phyloP scores from a whole-genome alignment of 2,888 invertebrate genomes.

The Leptinotarsa rubiginosa region DNA sequence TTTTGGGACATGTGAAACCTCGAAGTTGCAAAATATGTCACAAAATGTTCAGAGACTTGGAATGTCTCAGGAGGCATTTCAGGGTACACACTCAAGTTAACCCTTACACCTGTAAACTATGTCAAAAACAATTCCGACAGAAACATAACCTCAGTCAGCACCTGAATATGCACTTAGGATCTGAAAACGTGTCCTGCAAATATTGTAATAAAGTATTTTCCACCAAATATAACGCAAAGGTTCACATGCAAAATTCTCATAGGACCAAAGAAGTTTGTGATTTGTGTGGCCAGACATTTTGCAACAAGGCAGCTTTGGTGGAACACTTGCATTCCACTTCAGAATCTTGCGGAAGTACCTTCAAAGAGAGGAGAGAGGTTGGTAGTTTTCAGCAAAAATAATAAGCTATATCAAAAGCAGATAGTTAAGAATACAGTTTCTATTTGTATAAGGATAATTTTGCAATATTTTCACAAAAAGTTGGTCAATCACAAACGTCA shows the following conservation, averaged over 20 bases:
- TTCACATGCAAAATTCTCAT: slow-evolving; percentile 36
- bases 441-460: not conserved
- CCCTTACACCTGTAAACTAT: slow-evolving; percentile 38
- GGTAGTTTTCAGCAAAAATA: not conserved
- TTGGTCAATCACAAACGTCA: no score
- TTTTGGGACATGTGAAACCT: slow-evolving; percentile 27
- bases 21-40: slow-evolving; percentile 39
- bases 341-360: slow-evolving; percentile 17
- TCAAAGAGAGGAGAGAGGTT: slow-evolving; percentile 20
- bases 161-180: slow-evolving; percentile 27
- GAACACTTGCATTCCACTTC: slow-evolving; percentile 22
- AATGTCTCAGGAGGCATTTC: slow-evolving; percentile 32
- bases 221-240: slow-evolving; percentile 40
- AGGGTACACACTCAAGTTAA: slow-evolving; percentile 40
- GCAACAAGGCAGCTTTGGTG: slow-evolving; percentile 24
- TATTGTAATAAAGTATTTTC: slow-evolving; percentile 37
- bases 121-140: slow-evolving; percentile 38
- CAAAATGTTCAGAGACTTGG: slow-evolving; percentile 35
- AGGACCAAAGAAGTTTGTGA: slow-evolving; percentile 28
- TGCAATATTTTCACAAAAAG: not conserved
- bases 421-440: not conserved
- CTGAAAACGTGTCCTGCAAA: slow-evolving; percentile 32
- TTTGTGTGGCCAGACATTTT: slow-evolving; percentile 28
- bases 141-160: slow-evolving; percentile 38
- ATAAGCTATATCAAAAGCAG: not conserved